Evolutionary conservation across 2,113 vertebrate genomes (phyloP).

Genomic region (Crotalus horridus): DNA sequence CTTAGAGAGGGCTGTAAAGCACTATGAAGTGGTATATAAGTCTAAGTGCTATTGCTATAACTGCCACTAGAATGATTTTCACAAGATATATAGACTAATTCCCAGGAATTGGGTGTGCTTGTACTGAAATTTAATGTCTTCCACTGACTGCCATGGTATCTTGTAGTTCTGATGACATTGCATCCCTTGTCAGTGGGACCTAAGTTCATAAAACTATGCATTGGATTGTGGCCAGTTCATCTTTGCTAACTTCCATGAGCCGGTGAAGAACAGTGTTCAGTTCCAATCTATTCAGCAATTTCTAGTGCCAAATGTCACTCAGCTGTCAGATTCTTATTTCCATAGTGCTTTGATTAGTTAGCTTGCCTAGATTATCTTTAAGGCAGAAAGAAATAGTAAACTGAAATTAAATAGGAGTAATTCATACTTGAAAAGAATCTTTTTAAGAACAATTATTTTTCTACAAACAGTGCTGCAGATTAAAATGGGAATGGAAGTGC

Average conservation of each 20-base stretch:
- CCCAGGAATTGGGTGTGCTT: not conserved
- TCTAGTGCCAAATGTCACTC: conserved; percentile 9
- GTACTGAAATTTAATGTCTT: not conserved
- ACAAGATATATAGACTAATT: not conserved
- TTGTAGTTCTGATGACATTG: not conserved
- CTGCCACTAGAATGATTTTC: not conserved
- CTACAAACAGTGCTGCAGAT: conserved; percentile 36
- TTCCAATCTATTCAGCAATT: conserved; percentile 8
- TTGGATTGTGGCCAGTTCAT: conserved; percentile 20
- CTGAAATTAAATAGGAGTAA: conserved; percentile 32
- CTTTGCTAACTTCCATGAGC: conserved; percentile 7
- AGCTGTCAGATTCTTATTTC: not conserved
- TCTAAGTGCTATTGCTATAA: not conserved
- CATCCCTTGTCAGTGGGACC: not conserved
- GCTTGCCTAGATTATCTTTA: conserved; percentile 21
- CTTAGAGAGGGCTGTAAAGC: not conserved
- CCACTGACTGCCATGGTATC: not conserved
- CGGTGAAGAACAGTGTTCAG: conserved; percentile 9
- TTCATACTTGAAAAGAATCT: conserved; percentile 52
- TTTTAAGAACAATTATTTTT: conserved; percentile 46
- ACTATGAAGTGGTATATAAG: not conserved
- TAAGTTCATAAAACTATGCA: not conserved
- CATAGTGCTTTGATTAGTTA: conserved; percentile 1
- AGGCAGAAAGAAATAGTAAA: conserved; percentile 11
- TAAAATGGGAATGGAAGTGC: not conserved